Evolutionary conservation across 2,113 vertebrate species (phyloP), one percentile per base, ranked within the genome.

Genomic region (Notothenia rossii): DNA sequence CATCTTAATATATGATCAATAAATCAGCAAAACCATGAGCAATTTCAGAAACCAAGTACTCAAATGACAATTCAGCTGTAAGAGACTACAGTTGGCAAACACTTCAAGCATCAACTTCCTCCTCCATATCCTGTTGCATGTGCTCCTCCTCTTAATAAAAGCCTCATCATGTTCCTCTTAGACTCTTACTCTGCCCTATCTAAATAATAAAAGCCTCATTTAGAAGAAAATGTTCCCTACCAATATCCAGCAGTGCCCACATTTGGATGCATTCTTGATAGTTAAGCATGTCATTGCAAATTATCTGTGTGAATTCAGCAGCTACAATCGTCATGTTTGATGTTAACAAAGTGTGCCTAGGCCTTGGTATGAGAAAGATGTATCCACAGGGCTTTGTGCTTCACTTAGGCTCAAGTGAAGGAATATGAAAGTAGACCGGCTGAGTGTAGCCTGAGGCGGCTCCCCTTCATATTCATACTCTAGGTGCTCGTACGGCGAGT

Each of bases 391-490:
- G 36, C 7, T 82, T 72, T 78, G 77, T 66, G 51, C 0, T 59
- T 29, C 17, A 59, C 54, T n/a, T 25, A 12, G 25, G 15, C 51
- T 75, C 29, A 62, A 25, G 29, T 49, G 4, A 25, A 9, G 36
- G 51, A 66, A 70, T 22, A 72, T 55, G 64, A 77, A 53, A 50
- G 36, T 29, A 18, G 22, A 70, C 59, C 62, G 69, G 61, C 3
- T 15, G 29, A 63, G 45, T 36, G 5, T 18, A 18, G 48, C 71
- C 73, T 61, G 22, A n/a, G 79, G 75, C 59, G 36, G 51, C 22
- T 7, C 4, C 12, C 55, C 49, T 76, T 68, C 55, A 83, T 50
- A 5, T 8, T 22, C 10, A 12, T 61, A 61, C 55, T 58, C 18
- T 25, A 17, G 18, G 61, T 51, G 55, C 65, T 70, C 22, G 33